Base-by-base conservation (phyloP, 2,797 vertebrate genomes). In the Peromyscus eremicus region DNA sequence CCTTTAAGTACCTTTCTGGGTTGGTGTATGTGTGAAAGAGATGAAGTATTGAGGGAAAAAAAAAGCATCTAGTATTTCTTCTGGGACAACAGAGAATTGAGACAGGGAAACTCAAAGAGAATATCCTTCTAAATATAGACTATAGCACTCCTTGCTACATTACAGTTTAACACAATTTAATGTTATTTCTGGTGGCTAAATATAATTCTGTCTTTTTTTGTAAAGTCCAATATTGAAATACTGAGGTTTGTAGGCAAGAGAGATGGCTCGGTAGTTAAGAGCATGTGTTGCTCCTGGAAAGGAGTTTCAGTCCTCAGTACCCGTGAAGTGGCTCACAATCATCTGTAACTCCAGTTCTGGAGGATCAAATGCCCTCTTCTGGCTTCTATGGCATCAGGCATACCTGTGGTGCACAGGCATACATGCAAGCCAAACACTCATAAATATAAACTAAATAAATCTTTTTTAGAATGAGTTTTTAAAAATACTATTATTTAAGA, bases 141-240 rank as follows among this genome's bases (percentile, higher is more conserved):
- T 40, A 91, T 37, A 76, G 21, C 6, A 68, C 32, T 91, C 40
- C 90, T 29, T 5, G 34, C 4, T 80, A 7, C 79, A n/a, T 37
- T 27, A 75, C 37, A 49, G 43, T 70, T 62, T 40, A 64, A 88
- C 34, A 49, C 10, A 76, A 57, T 80, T 84, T 88, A 23, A 71
- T 80, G 5, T 32, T 71, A 68, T 96, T 96, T 88, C 23, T 86
- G 25, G 62, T 88, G 21, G 34, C n/a, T 81, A 93, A 25, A 71
- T 91, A 76, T 49, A 91, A 70, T 80, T 40, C 73, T 91, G 21
- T 52, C 37, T 64, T 57, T 60, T 88, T 76, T 76, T 25, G 23
- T 81, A 80, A 94, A 71, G 6, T 82, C 62, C 62, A 91, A 71
- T 0, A 43, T 60, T 8, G 12, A 93, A 89, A 73, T 82, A 68